A percentile compares a stretch with the other conserved stretches of the same genome.
Conservation (phyloP, 2,888 invertebrate genomes). For the Metallyticus violacea region DNA sequence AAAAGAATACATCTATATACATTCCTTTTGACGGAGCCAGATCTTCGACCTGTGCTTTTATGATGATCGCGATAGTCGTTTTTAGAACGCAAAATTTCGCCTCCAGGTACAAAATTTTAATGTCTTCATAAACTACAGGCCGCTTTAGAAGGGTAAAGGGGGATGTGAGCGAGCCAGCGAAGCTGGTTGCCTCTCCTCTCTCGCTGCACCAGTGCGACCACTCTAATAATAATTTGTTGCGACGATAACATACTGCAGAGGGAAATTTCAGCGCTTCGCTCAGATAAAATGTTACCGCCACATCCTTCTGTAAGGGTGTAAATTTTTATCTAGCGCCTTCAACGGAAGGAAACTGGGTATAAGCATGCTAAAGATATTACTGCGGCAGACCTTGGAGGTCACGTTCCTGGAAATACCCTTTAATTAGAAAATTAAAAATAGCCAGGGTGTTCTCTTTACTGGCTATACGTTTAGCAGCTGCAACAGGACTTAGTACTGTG, state of each 20-base stretch:
- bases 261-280: background rate
- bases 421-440: background rate
- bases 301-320: background rate
- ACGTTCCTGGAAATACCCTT: background rate
- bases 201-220: background rate
- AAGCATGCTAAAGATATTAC: background rate
- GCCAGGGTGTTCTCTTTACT: no score
- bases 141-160: background rate
- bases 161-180: background rate
- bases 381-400: background rate
- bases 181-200: background rate
- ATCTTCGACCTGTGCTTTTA: slow-evolving; percentile 11
- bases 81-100: slow-evolving; percentile 9
- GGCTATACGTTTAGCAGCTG: no score
- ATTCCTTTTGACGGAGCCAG: background rate
- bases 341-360: background rate
- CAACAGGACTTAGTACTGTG: background rate
- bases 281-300: background rate
- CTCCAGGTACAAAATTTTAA: slow-evolving; percentile 1
- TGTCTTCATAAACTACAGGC: slow-evolving; percentile 2
- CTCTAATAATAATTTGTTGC: background rate
- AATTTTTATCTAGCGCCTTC: background rate
- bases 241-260: background rate
- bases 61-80: background rate
- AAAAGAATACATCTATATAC: slow-evolving; percentile 5